Evolutionary conservation across 2,888 invertebrate genomes (phyloP).

Genomic region (Orchesellides sinensis): DNA sequence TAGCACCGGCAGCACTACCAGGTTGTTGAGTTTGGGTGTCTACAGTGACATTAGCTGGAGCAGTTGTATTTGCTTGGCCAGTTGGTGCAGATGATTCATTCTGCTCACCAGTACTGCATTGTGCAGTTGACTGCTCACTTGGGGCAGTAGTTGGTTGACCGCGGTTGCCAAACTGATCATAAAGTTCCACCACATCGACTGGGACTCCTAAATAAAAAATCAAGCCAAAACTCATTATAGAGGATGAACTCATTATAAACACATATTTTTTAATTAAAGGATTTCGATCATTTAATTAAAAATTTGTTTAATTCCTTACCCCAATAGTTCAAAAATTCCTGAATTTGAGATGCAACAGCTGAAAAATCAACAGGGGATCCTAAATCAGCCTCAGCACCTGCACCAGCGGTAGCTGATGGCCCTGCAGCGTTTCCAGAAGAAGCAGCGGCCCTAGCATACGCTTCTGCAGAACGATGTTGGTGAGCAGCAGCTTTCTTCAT

Average conservation of each 20-base stretch:
- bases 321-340: slow-evolving; percentile 72
- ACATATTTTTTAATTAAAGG: too few species aligned
- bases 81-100: background rate
- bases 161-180: slow-evolving; percentile 71
- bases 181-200: slow-evolving; percentile 73
- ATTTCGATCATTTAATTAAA: too few species aligned
- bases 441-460: slow-evolving; percentile 56
- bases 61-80: background rate
- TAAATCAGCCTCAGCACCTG: slow-evolving; percentile 30
- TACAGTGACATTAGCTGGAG: background rate
- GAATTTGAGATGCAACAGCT: slow-evolving; percentile 71
- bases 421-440: slow-evolving; percentile 16
- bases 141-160: slow-evolving; percentile 44
- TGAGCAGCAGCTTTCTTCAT: slow-evolving; percentile 70
- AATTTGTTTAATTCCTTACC: slow-evolving; percentile 56
- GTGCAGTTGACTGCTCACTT: slow-evolving; percentile 22
- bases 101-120: background rate
- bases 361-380: slow-evolving; percentile 66
- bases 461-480: slow-evolving; percentile 69
- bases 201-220: slow-evolving; percentile 67
- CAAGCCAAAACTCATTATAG: slow-evolving; percentile 21
- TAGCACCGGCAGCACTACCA: slow-evolving; percentile 27
- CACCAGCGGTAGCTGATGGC: slow-evolving; percentile 13
- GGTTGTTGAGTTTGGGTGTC: slow-evolving; percentile 28
- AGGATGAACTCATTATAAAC: background rate